Evolutionary conservation across 92 coral and sea anemone genomes (phyloP), one percentile per base, ranked within the genome.

Genomic region (Desmophyllum pertusum): DNA sequence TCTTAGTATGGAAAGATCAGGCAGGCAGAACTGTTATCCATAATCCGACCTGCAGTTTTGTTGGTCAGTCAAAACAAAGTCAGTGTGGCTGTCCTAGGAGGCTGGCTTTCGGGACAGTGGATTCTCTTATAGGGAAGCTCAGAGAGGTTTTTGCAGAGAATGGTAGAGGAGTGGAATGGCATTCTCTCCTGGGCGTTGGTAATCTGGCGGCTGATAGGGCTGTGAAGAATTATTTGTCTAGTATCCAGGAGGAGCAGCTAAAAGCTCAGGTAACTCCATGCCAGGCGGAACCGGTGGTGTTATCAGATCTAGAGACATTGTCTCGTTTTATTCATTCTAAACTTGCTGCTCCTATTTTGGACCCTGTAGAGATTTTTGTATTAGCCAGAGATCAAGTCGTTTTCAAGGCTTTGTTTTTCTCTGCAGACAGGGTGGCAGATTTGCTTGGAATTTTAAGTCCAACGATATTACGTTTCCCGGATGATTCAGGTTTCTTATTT

Each of bases 1-100:
- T 85, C 77, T 33, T 77, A n/a, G 84, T 85, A 1, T 76, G 88
- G 88, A 85, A 79, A 38, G 89, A 72, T 61, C 42, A 8, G 1
- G 66, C 70, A 25, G 80, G 89, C 0, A 61, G 33, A 53, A 85
- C 78, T 18, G 29, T 35, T 5, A 70, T 85, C 27, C 83, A 87
- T 59, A 37, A 70, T 6, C 61, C 51, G 19, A 75, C 14, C n/a
- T 79, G 80, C 48, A n/a, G n/a, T n/a, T n/a, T n/a, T n/a, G n/a
- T n/a, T n/a, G n/a, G n/a, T n/a, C n/a, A n/a, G n/a, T n/a, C n/a
- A n/a, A n/a, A n/a, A n/a, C 67, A 48, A 21, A 14, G 53, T 17
- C 53, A 48, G 53, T 76, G 84, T 51, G 7, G 36, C 15, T 77
- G 88, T 38, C 84, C 84, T 14, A 66, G 27, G 23, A 31, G 73